phyloP scores from a whole-genome alignment of 2,888 invertebrate genomes.

The Idaea dimidiata region DNA sequence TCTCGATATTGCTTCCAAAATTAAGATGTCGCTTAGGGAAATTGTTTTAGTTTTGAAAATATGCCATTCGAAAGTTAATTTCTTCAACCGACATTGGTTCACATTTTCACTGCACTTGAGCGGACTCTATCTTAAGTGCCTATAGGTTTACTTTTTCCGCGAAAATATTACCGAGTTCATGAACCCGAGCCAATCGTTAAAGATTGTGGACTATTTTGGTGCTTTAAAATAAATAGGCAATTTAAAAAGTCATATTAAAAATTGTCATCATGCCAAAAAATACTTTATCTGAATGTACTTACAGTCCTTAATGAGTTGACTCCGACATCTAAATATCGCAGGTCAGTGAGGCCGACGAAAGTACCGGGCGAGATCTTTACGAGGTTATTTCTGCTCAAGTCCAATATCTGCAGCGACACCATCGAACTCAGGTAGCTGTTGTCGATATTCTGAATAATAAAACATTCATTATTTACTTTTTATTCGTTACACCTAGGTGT shows the following conservation, averaged over 20 bases:
- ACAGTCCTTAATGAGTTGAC: slow-evolving; percentile 93
- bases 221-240: neutral
- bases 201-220: too few species aligned
- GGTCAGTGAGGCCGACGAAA: slow-evolving; percentile 86
- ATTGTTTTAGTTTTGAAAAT: too few species aligned
- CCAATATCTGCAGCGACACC: slow-evolving; percentile 85
- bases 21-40: too few species aligned
- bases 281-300: slow-evolving; percentile 47
- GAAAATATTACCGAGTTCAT: too few species aligned
- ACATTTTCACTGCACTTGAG: too few species aligned
- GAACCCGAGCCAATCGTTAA: too few species aligned
- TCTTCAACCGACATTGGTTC: too few species aligned
- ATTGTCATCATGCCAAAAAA: neutral
- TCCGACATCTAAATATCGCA: slow-evolving; percentile 89
- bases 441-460: slow-evolving; percentile 84
- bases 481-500: too few species aligned
- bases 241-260: slow-evolving; percentile 9
- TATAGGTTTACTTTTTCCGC: too few species aligned
- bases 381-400: slow-evolving; percentile 91
- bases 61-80: too few species aligned
- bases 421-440: slow-evolving; percentile 86
- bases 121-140: too few species aligned
- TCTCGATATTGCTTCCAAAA: too few species aligned
- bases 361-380: slow-evolving; percentile 90
- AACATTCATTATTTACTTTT: slow-evolving; percentile 19